These are phyloP conservation scores for Epistrophe eligans DNA, from an alignment of 2,888 invertebrate species.

Conservation along the genomic window DNA sequence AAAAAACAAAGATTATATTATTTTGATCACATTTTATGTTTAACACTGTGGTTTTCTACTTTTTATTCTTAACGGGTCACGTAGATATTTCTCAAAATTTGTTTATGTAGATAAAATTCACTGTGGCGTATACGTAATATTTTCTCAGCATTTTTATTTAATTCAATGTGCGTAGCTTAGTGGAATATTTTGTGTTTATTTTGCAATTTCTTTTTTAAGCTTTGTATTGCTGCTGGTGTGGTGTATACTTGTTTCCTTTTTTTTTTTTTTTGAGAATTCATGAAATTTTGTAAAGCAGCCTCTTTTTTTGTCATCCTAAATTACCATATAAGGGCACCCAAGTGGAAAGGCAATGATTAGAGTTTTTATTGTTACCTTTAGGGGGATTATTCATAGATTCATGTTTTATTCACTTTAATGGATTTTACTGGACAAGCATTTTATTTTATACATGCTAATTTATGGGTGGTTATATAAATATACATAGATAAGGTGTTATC, in stretches of 20 bases:
- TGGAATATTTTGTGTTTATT: slow-evolving; percentile 14
- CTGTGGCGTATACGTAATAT: slow-evolving; percentile 31
- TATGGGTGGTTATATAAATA: neutral
- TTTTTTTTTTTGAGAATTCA: neutral
- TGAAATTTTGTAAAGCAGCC: neutral
- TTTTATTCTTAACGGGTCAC: too few relatives aligned
- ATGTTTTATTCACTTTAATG: slow-evolving; percentile 31
- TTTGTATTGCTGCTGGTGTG: neutral
- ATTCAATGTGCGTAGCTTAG: neutral
- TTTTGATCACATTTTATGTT: neutral
- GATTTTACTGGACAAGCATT: slow-evolving; percentile 38
- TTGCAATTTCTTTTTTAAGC: slow-evolving; percentile 14
- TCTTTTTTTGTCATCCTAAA: slow-evolving; percentile 13
- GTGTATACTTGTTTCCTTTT: slow-evolving; percentile 2
- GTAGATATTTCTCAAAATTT: neutral
- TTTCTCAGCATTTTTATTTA: neutral
- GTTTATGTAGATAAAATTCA: neutral
- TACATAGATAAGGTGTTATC: slow-evolving; percentile 29
- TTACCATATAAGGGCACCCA: slow-evolving; percentile 32
- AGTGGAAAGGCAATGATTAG: slow-evolving; percentile 66
- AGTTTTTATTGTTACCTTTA: slow-evolving; percentile 47
- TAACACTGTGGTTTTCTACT: too few relatives aligned
- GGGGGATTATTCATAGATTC: slow-evolving; percentile 47
- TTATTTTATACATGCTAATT: slow-evolving; percentile 12
- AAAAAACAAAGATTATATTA: neutral